Conservation (phyloP, 37 sponge, comb jelly and placozoan genomes). For the Halichondria panicea region DNA sequence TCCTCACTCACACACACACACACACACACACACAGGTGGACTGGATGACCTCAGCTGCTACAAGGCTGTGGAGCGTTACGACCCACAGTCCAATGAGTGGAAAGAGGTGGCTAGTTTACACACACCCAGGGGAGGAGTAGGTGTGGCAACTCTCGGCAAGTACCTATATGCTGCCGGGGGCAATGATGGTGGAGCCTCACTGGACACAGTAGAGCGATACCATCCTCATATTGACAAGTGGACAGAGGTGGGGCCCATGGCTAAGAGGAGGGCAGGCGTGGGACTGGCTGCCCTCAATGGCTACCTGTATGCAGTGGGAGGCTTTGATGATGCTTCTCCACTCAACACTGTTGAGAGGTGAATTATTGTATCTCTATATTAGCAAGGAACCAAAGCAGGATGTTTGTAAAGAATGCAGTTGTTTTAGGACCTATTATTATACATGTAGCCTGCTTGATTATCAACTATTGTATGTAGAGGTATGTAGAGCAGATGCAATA, state of each 20-base stretch:
- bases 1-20: background rate
- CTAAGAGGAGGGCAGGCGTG: constrained; percentile 83
- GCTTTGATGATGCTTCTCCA: constrained; percentile 92
- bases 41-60: constrained; percentile 87
- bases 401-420: too few species aligned
- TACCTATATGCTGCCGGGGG: constrained; percentile 89
- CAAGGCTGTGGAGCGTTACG: constrained; percentile 85
- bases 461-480: background rate
- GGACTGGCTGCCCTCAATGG: constrained; percentile 87
- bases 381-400: too few species aligned
- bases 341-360: constrained; percentile 85
- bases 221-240: constrained; percentile 92
- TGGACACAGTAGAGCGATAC: constrained; percentile 83
- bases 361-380: too few species aligned
- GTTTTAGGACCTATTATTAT: too few species aligned
- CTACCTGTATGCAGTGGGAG: constrained; percentile 92
- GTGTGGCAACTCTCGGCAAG: constrained; percentile 76
- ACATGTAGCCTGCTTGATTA: too few species aligned
- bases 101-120: constrained; percentile 68
- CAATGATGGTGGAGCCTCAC: constrained; percentile 81
- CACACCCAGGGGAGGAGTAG: constrained; percentile 88
- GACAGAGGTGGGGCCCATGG: constrained; percentile 76
- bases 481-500: background rate
- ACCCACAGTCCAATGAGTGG: constrained; percentile 83
- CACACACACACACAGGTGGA: constrained; percentile 81